Conservation (phyloP, 2,797 vertebrate genomes). For the Ciconia nigra region DNA sequence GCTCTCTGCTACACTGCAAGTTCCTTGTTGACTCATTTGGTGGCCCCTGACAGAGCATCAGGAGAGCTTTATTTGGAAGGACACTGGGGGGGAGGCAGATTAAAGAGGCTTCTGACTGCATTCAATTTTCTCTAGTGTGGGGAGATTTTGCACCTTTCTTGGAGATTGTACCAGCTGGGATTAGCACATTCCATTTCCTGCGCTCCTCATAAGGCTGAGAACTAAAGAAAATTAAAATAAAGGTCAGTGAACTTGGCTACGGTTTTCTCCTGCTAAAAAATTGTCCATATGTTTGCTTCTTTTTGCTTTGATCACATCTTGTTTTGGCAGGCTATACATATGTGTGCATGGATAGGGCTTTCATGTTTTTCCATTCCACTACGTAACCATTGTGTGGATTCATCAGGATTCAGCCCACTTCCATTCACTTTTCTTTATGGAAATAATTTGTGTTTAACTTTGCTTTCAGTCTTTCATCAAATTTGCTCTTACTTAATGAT, state of each 20-base stretch:
- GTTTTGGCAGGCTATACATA: not conserved
- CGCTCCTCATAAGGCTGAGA: slow-evolving; percentile 45
- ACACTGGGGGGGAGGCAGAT: not conserved
- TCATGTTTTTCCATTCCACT: not conserved
- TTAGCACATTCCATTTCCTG: slow-evolving; percentile 70
- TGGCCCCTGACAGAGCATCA: not conserved
- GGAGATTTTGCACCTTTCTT: slow-evolving; percentile 60
- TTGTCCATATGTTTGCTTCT: slow-evolving; percentile 44
- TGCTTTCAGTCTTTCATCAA: not conserved
- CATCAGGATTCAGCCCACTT: not conserved
- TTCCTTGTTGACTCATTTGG: slow-evolving; percentile 32
- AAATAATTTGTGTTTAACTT: not conserved
- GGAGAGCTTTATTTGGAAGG: slow-evolving; percentile 45
- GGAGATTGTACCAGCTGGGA: slow-evolving; percentile 54
- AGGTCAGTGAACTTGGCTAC: slow-evolving; percentile 49
- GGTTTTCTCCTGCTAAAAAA: slow-evolving; percentile 43
- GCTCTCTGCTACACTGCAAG: not conserved
- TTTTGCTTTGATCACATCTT: not conserved
- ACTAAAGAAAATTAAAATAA: slow-evolving; percentile 71
- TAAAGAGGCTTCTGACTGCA: slow-evolving; percentile 29
- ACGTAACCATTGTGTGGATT: not conserved
- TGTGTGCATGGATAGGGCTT: not conserved
- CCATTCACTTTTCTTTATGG: not conserved
- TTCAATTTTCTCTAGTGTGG: slow-evolving; percentile 53
- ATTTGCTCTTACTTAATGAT: not conserved